Evolutionary conservation across 2,113 vertebrate genomes (phyloP), one percentile per base, ranked within the genome.

Genomic region (Paedocypris sp.): DNA sequence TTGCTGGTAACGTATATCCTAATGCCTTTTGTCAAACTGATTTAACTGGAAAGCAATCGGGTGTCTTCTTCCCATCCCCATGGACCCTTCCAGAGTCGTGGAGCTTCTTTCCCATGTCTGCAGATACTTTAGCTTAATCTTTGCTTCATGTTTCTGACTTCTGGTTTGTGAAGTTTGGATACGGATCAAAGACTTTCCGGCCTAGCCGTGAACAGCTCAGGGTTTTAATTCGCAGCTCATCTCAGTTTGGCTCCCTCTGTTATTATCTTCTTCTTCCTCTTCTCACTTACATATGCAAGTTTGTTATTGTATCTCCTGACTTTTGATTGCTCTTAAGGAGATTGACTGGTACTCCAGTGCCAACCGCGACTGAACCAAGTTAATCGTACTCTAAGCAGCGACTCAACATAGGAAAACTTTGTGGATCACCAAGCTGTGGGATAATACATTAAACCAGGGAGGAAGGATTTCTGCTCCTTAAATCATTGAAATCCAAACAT

Each of bases 151-250:
- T 51, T 41, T 56, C 13, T 46, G 9, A 23, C 10, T 53, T 54
- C 23, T n/a, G n/a, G 29, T 19, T 19, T 42, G 6, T 16, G 28
- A 66, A 58, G 42, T 47, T 57, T 36, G 43, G 42, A 58, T 23
- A 28, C 19, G 22, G 58, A 67, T 52, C 7, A 67, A 76, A 77
- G 77, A 75, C 75, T 72, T 68, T 67, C 71, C 59, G 76, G 75
- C 65, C 73, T 61, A 15, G 65, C 6, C 36, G 64, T 66, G 75
- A 72, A 76, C 75, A 72, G 75, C 69, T 77, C 75, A 58, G 66
- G 72, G 72, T 73, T 82, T 80, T 63, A 68, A 64, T 41, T 47
- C 53, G 76, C 63, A 68, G n/a, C 71, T 47, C 58, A 63, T 52
- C 71, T 72, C 73, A 71, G 78, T 72, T 76, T 74, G 64, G 70